Conservation (phyloP, 2,797 vertebrate species). For the Hozukius guyotensis region DNA sequence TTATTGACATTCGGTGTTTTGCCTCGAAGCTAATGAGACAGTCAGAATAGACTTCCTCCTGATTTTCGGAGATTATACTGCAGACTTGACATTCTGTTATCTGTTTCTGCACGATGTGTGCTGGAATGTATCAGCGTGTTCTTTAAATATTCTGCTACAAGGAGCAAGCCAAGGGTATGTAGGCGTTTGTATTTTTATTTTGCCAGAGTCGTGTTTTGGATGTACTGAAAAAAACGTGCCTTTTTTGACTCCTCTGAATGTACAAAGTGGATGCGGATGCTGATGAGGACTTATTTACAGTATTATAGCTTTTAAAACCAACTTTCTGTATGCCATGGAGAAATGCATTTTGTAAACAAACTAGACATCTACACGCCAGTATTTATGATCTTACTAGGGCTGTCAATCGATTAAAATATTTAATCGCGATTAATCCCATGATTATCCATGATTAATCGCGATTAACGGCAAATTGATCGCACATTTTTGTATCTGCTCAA, state of each 20-base stretch:
- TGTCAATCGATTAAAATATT: not conserved
- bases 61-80: constrained; percentile 39
- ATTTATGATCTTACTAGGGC: not conserved
- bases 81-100: constrained; percentile 35
- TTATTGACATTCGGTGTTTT: constrained; percentile 20
- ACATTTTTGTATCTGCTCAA: no score
- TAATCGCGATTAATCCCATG: no score
- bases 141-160: constrained; percentile 54
- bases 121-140: constrained; percentile 32
- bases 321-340: not conserved
- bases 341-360: not conserved
- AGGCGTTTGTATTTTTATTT: constrained; percentile 59
- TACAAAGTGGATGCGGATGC: constrained; percentile 17
- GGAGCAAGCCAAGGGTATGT: constrained; percentile 53
- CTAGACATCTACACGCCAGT: not conserved
- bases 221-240: constrained; percentile 25
- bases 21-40: constrained; percentile 17
- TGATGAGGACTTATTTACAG: not conserved
- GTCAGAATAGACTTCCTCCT: constrained; percentile 16
- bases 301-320: not conserved
- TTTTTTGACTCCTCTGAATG: constrained; percentile 26
- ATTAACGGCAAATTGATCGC: no score
- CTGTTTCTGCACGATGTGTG: constrained; percentile 15
- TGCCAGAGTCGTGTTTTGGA: constrained; percentile 63
- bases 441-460: no score